Evolutionary conservation across 2,797 vertebrate genomes (phyloP).

Genomic region (Falco rusticolus): DNA sequence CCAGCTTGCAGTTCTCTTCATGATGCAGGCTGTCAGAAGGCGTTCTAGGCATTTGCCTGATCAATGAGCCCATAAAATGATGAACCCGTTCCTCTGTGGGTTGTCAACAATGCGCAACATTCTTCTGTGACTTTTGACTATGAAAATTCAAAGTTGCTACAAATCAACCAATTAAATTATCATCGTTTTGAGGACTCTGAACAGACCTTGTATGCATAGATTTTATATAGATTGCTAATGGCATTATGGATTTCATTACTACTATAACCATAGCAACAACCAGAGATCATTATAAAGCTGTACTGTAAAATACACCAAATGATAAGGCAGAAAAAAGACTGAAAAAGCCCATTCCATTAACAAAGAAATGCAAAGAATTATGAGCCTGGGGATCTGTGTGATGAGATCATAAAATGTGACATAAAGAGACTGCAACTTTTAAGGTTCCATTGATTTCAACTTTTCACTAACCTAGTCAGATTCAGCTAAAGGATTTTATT

Average conservation of each 20-base stretch:
- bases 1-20: neutral
- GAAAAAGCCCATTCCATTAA: constrained; percentile 45
- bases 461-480: constrained; percentile 66
- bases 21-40: neutral
- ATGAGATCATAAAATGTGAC: constrained; percentile 68
- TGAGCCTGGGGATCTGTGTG: constrained; percentile 25
- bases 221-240: constrained; percentile 5
- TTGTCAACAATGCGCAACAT: neutral
- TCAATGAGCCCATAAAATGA: neutral
- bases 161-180: neutral
- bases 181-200: neutral
- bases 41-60: neutral
- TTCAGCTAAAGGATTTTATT: constrained; percentile 53
- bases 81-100: neutral
- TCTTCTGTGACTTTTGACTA: neutral
- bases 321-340: neutral
- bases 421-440: constrained; percentile 64
- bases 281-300: constrained; percentile 32
- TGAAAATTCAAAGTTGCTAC: neutral
- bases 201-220: neutral
- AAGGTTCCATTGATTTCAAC: constrained; percentile 69
- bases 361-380: constrained; percentile 58
- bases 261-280: neutral
- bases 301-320: constrained; percentile 31
- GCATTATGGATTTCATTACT: constrained; percentile 29